Evolutionary conservation across 2,113 vertebrate species (phyloP).

Genomic region (Xenus cinereus): DNA sequence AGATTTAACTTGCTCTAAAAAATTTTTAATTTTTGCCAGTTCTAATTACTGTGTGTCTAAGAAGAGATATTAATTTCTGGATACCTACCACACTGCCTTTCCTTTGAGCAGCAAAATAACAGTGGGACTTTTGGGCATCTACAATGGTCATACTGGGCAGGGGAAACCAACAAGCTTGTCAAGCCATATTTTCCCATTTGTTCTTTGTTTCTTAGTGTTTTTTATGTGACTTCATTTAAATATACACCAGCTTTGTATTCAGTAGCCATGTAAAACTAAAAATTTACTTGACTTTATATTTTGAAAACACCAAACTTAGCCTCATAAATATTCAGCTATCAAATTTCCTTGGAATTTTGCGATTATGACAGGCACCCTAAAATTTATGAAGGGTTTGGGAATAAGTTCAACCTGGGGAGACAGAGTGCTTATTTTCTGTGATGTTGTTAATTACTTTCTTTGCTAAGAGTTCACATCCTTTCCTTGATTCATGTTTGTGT

Average conservation of each 20-base stretch:
- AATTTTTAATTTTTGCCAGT: not conserved
- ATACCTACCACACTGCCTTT: not conserved
- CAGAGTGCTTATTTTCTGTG: not conserved
- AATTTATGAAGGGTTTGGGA: not conserved
- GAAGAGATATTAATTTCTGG: not conserved
- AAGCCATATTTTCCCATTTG: not conserved
- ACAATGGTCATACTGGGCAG: rapidly evolving
- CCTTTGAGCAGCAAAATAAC: not conserved
- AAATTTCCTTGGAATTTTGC: not conserved
- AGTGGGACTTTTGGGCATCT: not conserved
- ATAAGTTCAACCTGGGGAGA: not conserved
- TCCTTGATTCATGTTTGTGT: not conserved
- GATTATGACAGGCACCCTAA: not conserved
- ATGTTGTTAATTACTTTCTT: not conserved
- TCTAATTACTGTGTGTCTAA: not conserved
- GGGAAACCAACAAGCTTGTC: not conserved
- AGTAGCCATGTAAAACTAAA: not conserved
- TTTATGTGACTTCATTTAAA: not conserved
- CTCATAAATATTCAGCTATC: not conserved
- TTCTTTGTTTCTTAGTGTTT: not conserved
- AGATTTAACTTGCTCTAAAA: not conserved
- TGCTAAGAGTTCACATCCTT: not conserved
- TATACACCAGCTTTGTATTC: not conserved
- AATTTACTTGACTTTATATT: not conserved
- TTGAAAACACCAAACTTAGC: not conserved